These are phyloP conservation scores for Cephalophus harveyi DNA, from an alignment of 2,113 vertebrate genomes.

Conservation along the genomic window DNA sequence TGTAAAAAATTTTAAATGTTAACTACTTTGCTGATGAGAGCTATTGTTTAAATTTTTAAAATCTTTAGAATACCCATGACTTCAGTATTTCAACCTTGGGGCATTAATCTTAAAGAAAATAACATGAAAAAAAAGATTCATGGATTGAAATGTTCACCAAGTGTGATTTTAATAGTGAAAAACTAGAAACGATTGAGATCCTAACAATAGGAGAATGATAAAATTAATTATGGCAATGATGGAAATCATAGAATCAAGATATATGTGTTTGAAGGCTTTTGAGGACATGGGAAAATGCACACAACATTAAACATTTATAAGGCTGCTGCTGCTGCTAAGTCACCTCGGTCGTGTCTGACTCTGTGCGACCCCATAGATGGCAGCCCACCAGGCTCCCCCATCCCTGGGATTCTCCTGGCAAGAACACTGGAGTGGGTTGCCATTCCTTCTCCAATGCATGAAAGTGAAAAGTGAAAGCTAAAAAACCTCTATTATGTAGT, in stretches of 20 bases:
- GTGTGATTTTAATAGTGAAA: background rate
- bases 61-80: background rate
- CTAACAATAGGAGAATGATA: background rate
- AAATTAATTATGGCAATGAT: conserved; percentile 29
- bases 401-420: too few species aligned
- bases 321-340: too few species aligned
- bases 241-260: conserved; percentile 17
- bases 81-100: background rate
- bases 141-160: background rate
- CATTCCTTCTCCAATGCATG: too few species aligned
- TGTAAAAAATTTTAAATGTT: background rate
- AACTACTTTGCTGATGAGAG: background rate
- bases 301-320: background rate
- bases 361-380: too few species aligned
- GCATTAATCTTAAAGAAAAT: background rate
- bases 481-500: conserved; percentile 1
- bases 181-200: background rate
- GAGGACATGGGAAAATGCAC: conserved; percentile 40
- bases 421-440: too few species aligned
- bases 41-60: conserved; percentile 20
- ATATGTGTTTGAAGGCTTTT: conserved; percentile 37
- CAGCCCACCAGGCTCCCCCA: too few species aligned
- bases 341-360: accelerated
- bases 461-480: background rate
- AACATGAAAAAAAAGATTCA: background rate